phyloP scores from a whole-genome alignment of 2,888 invertebrate genomes.

The Tetheella fluctuosa region DNA sequence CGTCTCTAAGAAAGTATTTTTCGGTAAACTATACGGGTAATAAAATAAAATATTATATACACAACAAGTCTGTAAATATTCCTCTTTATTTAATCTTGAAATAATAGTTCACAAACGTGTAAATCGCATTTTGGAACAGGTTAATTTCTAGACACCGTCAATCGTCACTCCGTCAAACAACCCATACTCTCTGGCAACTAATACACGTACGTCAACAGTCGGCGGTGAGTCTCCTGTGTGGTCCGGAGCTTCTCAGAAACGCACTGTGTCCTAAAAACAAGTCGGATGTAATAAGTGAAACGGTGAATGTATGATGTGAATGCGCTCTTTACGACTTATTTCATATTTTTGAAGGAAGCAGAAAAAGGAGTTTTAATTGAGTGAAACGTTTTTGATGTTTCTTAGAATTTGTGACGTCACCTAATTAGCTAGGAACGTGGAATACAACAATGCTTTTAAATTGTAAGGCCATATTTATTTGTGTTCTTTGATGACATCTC shows the following conservation, averaged over 20 bases:
- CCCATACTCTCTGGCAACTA: slow-evolving; percentile 42
- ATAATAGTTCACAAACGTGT: slow-evolving; percentile 12
- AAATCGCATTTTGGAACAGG: slow-evolving; percentile 23
- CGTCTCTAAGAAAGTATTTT: too few relatives aligned
- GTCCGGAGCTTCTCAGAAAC: slow-evolving; percentile 44
- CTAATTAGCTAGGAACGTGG: neutral
- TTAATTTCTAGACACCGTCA: slow-evolving; percentile 18
- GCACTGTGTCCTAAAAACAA: slow-evolving; percentile 29
- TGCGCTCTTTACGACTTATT: neutral
- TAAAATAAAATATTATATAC: too few relatives aligned
- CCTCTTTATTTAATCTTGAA: too few relatives aligned
- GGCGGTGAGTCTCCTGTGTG: slow-evolving; percentile 35
- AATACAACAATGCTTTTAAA: neutral
- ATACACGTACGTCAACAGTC: slow-evolving; percentile 43
- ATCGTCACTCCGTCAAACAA: slow-evolving; percentile 11
- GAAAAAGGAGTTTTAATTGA: neutral
- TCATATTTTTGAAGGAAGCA: neutral
- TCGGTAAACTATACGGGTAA: too few relatives aligned
- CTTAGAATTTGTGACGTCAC: neutral
- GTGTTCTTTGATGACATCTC: neutral
- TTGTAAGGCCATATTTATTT: too few relatives aligned
- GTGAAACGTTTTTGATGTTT: neutral
- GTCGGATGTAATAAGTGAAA: neutral
- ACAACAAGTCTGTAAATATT: too few relatives aligned
- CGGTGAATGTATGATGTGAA: neutral